Conservation (phyloP, 2,797 vertebrate genomes). For the Hemitrygon akajei region DNA sequence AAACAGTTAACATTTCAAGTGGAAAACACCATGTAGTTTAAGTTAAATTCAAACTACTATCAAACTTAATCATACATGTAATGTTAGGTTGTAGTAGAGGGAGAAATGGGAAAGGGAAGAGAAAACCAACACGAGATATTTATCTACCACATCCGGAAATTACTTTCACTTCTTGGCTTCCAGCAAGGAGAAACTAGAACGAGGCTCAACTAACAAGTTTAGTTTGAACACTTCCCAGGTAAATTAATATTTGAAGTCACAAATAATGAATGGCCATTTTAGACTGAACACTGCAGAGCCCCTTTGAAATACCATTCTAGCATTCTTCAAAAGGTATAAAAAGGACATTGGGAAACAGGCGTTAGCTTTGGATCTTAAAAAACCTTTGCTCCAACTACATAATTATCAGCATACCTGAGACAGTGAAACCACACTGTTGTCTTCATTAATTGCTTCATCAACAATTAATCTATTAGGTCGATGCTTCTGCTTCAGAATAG, state of each 20-base stretch:
- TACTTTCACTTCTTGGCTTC: neutral
- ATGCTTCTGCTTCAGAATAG: constrained; percentile 97
- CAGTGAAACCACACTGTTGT: constrained; percentile 94
- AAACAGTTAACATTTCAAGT: no score
- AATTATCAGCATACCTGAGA: constrained; percentile 68
- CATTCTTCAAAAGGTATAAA: neutral
- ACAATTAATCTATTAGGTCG: constrained; percentile 95
- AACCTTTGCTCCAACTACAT: neutral
- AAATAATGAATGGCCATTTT: neutral
- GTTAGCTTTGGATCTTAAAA: neutral
- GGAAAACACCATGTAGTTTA: no score
- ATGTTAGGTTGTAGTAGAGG: neutral
- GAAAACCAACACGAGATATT: neutral
- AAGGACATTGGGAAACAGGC: neutral
- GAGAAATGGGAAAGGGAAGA: neutral
- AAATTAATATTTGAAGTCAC: neutral
- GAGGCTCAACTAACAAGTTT: neutral
- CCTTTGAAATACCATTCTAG: neutral
- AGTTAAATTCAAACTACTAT: neutral
- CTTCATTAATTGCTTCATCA: constrained; percentile 98
- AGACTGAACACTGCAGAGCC: neutral
- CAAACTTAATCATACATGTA: neutral
- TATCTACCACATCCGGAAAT: neutral
- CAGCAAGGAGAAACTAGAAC: neutral
- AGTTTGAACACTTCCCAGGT: neutral